Evolutionary conservation across 2,888 invertebrate species (phyloP).

Genomic region (Heliconius ismenius): DNA sequence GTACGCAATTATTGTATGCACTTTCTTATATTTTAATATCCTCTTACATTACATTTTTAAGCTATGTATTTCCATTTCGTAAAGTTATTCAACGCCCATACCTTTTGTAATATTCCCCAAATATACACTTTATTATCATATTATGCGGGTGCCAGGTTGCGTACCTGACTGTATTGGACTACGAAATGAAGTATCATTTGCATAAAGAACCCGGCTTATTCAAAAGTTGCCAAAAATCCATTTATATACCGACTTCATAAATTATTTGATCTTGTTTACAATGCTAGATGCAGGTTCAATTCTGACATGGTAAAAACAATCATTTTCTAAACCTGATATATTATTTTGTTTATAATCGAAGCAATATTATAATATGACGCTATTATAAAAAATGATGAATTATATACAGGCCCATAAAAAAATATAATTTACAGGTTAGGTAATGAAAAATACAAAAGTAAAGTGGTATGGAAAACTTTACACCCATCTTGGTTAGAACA

Average conservation of each 20-base stretch:
- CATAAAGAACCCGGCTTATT: slow-evolving; percentile 12
- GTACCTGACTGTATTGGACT: slow-evolving; percentile 17
- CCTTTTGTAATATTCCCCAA: not conserved
- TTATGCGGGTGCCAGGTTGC: slow-evolving; percentile 14
- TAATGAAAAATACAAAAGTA: slow-evolving; percentile 98
- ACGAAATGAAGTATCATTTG: slow-evolving; percentile 6
- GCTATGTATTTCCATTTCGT: not conserved
- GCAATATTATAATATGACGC: not conserved
- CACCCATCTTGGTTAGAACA: slow-evolving; percentile 98
- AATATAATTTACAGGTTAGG: slow-evolving; percentile 86
- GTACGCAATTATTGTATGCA: not conserved
- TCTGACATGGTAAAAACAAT: not conserved
- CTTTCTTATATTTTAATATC: not conserved
- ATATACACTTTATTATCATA: slow-evolving; percentile 7
- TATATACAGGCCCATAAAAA: not conserved
- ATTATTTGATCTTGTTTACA: not conserved
- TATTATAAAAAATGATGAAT: not conserved
- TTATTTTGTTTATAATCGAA: not conserved
- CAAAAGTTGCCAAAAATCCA: not conserved
- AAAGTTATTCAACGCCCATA: not conserved
- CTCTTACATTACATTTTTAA: not conserved
- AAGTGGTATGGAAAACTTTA: slow-evolving; percentile 91
- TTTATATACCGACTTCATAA: not conserved
- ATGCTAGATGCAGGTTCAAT: not conserved
- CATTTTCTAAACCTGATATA: not conserved